Evolutionary conservation across 2,797 vertebrate species (phyloP), one percentile per base, ranked within the genome.

Genomic region (Oryzias sinensis): DNA sequence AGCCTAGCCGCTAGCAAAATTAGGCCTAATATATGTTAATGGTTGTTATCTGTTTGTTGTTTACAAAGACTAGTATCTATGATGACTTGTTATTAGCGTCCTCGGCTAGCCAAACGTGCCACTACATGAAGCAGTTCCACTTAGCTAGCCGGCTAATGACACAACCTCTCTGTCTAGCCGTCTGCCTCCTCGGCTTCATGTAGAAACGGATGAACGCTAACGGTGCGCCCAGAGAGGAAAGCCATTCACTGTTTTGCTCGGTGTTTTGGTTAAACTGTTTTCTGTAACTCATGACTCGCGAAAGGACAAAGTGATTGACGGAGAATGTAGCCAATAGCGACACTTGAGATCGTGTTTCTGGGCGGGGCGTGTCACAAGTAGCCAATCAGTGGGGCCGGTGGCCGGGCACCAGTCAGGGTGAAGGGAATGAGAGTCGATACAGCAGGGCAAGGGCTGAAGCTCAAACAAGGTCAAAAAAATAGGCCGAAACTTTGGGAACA

Each of bases 381-480:
- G 48, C 90, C 87, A 91, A 88, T 91, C 43, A 40, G 48, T 18
- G 22, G 15, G 27, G 7, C 15, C 1, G 2, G 14, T 18, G 45
- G 40, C 40, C 4, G 15, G 50, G 5, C 14, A 18, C 16, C 44
- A 79, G 89, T 82, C 71, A 81, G 67, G 59, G 18, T 57, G 53
- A 24, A 24, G 66, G 59, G 11, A 69, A 71, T 66, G 60, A 56
- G 70, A 76, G 47, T 43, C 57, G 52, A 56, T 65, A 68, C 49
- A 18, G 24, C 68, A 60, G 71, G 33, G 58, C 56, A 33, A 56
- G 40, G 64, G 60, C 50, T 6, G 52, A 65, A 75, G 53, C 54
- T 57, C 65, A 70, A 87, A 65, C 88, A 93, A 93, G 92, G 90
- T 93, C 91, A 93, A 72, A 88, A 88, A 90, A 85, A 90, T 41